phyloP scores from a whole-genome alignment of 2,113 vertebrate genomes.

The Hippocampus abdominalis region DNA sequence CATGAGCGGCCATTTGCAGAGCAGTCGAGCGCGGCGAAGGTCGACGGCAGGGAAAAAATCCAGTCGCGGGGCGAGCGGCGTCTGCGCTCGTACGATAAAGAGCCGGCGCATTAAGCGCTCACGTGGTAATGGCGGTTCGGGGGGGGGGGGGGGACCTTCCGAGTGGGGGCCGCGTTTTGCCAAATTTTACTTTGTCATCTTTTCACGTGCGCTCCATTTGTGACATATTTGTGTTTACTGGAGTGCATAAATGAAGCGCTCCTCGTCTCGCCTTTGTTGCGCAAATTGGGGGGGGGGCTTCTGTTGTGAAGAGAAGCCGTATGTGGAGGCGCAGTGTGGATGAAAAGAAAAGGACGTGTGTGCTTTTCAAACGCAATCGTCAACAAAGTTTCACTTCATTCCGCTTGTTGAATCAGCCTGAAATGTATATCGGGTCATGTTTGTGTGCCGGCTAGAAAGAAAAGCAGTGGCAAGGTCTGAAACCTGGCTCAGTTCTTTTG shows the following conservation, averaged over 20 bases:
- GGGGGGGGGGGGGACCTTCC: neutral
- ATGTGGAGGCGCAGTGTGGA: neutral
- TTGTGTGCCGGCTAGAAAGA: neutral
- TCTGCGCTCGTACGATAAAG: slow-evolving; percentile 1
- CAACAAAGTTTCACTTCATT: neutral
- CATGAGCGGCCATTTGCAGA: slow-evolving; percentile 33
- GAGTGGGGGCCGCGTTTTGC: neutral
- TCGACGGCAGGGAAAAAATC: neutral
- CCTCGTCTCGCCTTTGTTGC: neutral
- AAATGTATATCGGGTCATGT: neutral
- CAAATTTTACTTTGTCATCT: neutral
- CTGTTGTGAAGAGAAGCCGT: neutral
- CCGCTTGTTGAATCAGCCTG: neutral
- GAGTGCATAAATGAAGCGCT: neutral
- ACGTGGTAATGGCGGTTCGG: neutral
- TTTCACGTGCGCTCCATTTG: neutral
- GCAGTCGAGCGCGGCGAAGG: neutral
- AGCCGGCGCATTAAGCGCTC: slow-evolving; percentile 1
- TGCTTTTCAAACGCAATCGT: neutral
- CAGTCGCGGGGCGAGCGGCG: neutral
- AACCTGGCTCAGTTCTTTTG: neutral
- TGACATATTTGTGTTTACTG: neutral
- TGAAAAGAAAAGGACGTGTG: neutral
- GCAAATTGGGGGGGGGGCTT: neutral
- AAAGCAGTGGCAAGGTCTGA: neutral